A percentile compares a stretch with the other conserved stretches of the same genome.
Evolutionary conservation across 2,113 vertebrate genomes (phyloP).

Genomic region (Tetraodon nigroviridis): DNA sequence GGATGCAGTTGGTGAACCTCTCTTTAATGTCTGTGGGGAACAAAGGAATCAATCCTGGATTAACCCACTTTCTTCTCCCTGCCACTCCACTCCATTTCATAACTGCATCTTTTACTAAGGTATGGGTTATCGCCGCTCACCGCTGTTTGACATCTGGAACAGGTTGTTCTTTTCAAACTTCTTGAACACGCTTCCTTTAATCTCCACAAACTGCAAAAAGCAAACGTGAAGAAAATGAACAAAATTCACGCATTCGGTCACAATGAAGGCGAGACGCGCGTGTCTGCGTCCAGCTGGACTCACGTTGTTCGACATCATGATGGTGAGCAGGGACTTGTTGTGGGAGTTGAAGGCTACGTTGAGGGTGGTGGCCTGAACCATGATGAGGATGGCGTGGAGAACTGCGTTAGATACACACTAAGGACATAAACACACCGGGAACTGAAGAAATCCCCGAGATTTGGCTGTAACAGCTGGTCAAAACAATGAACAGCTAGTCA

Average conservation of each 20-base stretch:
- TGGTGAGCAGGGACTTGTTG: slow-evolving; percentile 97
- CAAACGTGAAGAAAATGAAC: background rate
- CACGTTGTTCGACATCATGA: slow-evolving; percentile 99
- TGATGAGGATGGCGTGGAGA: slow-evolving; percentile 95
- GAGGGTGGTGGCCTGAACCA: slow-evolving; percentile 98
- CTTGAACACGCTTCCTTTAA: slow-evolving; percentile 99
- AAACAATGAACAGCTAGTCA: background rate
- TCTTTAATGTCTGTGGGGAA: slow-evolving; percentile 92
- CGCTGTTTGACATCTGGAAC: slow-evolving; percentile 99
- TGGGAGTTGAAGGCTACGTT: slow-evolving; percentile 99
- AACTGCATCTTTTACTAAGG: slow-evolving; percentile 41
- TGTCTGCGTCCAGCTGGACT: slow-evolving; percentile 52
- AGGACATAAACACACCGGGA: slow-evolving; percentile 63
- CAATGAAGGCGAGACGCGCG: background rate
- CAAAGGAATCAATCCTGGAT: slow-evolving; percentile 60
- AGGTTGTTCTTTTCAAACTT: slow-evolving; percentile 99
- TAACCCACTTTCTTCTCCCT: slow-evolving; percentile 57
- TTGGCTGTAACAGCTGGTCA: background rate
- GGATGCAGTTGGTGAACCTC: slow-evolving; percentile 95
- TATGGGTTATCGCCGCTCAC: slow-evolving; percentile 67
- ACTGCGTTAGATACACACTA: slow-evolving; percentile 74
- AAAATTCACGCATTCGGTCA: background rate
- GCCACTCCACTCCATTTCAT: slow-evolving; percentile 27
- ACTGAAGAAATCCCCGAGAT: background rate
- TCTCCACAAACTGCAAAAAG: slow-evolving; percentile 90